These are phyloP conservation scores for Presbytis comata DNA, from an alignment of 2,797 vertebrate species.

Conservation along the genomic window DNA sequence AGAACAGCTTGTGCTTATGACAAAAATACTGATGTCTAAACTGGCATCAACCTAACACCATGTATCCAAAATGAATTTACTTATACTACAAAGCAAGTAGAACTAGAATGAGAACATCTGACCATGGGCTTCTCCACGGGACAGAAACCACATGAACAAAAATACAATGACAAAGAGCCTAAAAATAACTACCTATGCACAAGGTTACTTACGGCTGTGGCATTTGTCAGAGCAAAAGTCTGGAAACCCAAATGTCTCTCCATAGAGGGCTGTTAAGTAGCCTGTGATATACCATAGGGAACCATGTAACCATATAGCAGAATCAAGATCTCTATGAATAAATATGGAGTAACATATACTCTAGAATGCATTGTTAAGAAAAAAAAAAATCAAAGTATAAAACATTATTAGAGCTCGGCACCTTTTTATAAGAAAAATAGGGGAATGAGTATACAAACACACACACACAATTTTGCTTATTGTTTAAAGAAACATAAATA, in stretches of 20 bases:
- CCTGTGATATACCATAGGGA: background rate
- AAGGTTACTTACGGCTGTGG: background rate
- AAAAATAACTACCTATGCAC: background rate
- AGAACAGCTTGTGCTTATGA: background rate
- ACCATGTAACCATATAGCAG: background rate
- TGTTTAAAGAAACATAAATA: conserved; percentile 36
- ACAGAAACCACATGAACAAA: background rate
- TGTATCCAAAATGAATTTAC: background rate
- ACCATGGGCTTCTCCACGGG: background rate
- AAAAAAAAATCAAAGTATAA: background rate
- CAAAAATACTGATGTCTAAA: conserved; percentile 18
- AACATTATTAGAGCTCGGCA: background rate
- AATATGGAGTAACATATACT: background rate
- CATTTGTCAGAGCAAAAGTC: background rate
- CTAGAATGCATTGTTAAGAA: background rate
- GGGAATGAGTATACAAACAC: background rate
- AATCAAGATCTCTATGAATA: background rate
- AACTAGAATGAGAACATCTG: background rate
- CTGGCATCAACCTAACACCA: background rate
- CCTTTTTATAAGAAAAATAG: background rate
- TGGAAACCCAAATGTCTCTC: background rate
- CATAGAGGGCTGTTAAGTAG: background rate
- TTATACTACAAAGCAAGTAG: background rate
- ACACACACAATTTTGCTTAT: background rate
- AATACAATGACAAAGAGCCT: background rate